These are phyloP conservation scores for Iphiclides podalirius DNA, from an alignment of 2,888 invertebrate species.

Conservation along the genomic window DNA sequence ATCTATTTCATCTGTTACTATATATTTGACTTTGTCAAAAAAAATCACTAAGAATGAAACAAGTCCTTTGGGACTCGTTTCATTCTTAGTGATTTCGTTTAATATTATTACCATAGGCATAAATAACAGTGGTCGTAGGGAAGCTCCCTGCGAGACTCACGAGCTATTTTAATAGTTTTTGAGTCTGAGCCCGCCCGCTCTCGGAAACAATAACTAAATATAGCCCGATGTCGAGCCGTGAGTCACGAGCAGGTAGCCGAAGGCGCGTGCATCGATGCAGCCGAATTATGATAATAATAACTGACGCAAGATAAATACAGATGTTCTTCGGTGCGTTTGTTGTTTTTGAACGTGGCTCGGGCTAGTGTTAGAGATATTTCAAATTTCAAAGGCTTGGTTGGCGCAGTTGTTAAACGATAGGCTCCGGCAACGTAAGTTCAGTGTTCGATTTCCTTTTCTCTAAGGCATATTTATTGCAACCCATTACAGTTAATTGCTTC, in stretches of 20 bases:
- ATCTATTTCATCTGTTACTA: no score
- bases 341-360: background rate
- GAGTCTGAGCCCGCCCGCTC: background rate
- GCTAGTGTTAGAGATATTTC: background rate
- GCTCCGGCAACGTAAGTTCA: no score
- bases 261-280: constrained; percentile 9
- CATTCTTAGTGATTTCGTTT: no score
- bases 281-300: constrained; percentile 20
- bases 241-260: constrained; percentile 17
- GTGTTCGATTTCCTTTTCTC: no score
- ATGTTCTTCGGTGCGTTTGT: constrained; percentile 7
- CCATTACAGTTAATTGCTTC: no score
- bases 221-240: constrained; percentile 6
- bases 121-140: background rate
- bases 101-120: no score
- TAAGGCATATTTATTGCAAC: no score
- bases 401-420: no score
- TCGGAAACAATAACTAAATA: constrained; percentile 21
- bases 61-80: no score
- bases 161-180: background rate
- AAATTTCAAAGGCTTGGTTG: no score
- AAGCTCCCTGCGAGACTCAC: background rate
- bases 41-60: no score
- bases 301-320: constrained; percentile 17
- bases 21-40: no score